These are phyloP conservation scores for Darevskia mixta DNA, from an alignment of 2,797 vertebrate species.

Conservation along the genomic window DNA sequence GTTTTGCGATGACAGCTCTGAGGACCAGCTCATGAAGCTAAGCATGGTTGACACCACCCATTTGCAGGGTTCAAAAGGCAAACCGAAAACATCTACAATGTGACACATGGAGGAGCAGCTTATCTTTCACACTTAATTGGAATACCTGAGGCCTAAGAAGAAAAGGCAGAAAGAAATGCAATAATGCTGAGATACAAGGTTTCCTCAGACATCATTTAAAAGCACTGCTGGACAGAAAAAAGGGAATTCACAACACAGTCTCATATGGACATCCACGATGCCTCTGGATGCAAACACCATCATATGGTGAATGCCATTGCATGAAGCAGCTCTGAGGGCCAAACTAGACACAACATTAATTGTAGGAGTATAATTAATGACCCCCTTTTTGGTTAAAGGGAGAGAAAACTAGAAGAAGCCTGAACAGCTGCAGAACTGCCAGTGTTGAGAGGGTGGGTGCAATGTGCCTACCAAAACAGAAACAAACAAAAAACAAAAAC, in stretches of 20 bases:
- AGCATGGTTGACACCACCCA: slow-evolving; percentile 44
- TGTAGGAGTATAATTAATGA: background rate
- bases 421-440: no score
- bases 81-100: slow-evolving; percentile 42
- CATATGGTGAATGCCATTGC: background rate
- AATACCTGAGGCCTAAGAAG: slow-evolving; percentile 44
- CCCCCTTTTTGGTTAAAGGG: background rate
- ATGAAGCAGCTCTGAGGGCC: background rate
- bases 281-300: background rate
- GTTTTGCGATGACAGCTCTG: background rate
- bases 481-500: no score
- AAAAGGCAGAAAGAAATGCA: slow-evolving; percentile 50
- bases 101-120: slow-evolving; percentile 21
- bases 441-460: no score
- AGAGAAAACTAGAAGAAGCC: background rate
- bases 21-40: slow-evolving; percentile 40
- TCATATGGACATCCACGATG: background rate
- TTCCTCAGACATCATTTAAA: slow-evolving; percentile 9
- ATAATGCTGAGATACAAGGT: slow-evolving; percentile 16
- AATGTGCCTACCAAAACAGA: background rate
- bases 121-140: slow-evolving; percentile 51
- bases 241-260: background rate
- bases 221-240: background rate
- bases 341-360: background rate
- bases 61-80: slow-evolving; percentile 63